These are phyloP conservation scores for Anastrepha ludens DNA, from an alignment of 1,140 invertebrate species.

Conservation along the genomic window DNA sequence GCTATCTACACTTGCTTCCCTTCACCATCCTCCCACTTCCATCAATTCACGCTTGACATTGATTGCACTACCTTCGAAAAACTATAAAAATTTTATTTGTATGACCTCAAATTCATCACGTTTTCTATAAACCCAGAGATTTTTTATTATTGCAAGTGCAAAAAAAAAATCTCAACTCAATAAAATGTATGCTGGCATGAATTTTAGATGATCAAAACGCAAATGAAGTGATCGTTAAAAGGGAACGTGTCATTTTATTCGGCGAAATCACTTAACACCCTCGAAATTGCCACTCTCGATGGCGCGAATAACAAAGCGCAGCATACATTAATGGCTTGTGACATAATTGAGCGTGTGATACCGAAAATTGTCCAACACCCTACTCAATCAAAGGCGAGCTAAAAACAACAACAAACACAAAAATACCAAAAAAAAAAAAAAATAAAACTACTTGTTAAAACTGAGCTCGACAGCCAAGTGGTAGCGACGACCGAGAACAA, in stretches of 20 bases:
- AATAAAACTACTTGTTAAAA: background rate
- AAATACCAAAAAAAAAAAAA: background rate
- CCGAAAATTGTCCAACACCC: slow-evolving; percentile 39
- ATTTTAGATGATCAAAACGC: background rate
- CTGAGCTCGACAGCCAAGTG: background rate
- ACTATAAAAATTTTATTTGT: background rate
- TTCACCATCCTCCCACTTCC: too few species aligned
- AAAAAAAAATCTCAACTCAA: too few species aligned
- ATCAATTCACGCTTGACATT: too few species aligned
- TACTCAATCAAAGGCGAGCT: slow-evolving; percentile 34
- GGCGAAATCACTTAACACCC: background rate
- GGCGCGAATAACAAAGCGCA: background rate
- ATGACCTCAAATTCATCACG: background rate
- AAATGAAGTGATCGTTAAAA: background rate
- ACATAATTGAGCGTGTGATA: slow-evolving; percentile 46
- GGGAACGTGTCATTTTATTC: background rate
- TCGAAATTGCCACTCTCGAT: background rate
- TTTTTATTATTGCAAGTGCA: too few species aligned
- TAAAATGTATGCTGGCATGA: background rate
- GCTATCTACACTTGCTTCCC: too few species aligned
- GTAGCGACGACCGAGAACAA: background rate
- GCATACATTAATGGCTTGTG: background rate
- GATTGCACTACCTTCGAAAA: background rate
- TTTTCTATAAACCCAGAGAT: background rate
- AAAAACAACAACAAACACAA: background rate